Evolutionary conservation across 1,140 invertebrate species (phyloP), one percentile per base, ranked within the genome.

Genomic region (Aphelenchoides avenae): DNA sequence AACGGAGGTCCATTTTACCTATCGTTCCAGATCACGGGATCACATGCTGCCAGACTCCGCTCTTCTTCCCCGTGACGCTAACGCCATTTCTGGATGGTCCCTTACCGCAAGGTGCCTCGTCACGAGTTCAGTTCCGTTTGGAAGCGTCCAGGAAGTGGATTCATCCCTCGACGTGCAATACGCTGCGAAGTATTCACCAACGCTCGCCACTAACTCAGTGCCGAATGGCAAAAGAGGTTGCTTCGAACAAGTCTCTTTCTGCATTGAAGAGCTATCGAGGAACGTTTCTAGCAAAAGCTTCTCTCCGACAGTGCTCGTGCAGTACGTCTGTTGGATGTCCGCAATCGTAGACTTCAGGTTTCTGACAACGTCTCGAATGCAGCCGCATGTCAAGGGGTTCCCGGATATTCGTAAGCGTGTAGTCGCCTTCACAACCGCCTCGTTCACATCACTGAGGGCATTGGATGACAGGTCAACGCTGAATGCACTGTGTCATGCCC

Each of bases 331-430:
- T 54, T 11, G 58, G 48, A 2, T 39, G 15, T 5, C 31, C n/a
- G 27, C 27, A 4, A 37, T 67, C 65, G 5, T 33, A 33, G 18
- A 67, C 33, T 30, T 57, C 39, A 47, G 37, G 22, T 64, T 52
- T n/a, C n/a, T 18, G 15, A 64, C n/a, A n/a, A 22, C 34, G n/a
- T 46, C 22, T 18, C 15, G 13, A 63, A 71, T 29, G 47, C 65
- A 67, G 20, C 33, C 52, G 42, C 65, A 67, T n/a, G 43, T 27
- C 7, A 67, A 57, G 7, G 65, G 65, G 47, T 67, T 67, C 31
- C 40, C 43, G 40, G 31, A 30, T 15, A 67, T 30, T 15, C 30
- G 44, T 13, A 65, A 27, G 3, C 57, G 31, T 3, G 50, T 41
- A 5, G 61, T 66, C 29, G 15, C 22, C 40, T 30, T 27, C 18